Conservation (phyloP, 2,888 invertebrate genomes). For the Pseudococcus jackbeardsleyi region DNA sequence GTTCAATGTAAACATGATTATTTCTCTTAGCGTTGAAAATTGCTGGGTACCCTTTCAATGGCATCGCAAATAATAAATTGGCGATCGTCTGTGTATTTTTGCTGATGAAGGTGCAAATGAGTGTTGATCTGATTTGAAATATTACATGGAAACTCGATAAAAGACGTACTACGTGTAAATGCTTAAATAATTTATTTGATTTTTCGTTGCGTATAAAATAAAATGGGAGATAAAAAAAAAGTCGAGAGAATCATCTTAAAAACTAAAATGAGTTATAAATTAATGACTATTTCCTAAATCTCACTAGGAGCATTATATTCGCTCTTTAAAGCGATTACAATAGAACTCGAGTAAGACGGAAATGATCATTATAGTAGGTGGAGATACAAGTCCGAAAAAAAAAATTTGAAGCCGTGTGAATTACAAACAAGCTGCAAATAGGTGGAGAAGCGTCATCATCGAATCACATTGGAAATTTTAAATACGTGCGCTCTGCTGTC, state of each 20-base stretch:
- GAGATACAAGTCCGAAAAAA: not conserved
- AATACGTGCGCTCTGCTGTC: not conserved
- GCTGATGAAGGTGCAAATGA: too few relatives aligned
- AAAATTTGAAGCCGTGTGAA: not conserved
- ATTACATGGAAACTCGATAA: not conserved
- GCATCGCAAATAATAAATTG: conserved; percentile 3
- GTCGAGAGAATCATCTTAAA: not conserved
- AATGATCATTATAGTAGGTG: conserved; percentile 53
- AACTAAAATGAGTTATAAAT: conserved; percentile 11
- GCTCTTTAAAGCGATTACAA: not conserved
- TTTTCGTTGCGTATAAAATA: conserved; percentile 20
- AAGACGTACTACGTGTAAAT: not conserved
- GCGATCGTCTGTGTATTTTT: not conserved
- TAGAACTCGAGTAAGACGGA: conserved; percentile 54
- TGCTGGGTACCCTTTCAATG: not conserved
- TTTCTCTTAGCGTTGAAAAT: conserved; percentile 37
- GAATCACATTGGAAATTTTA: not conserved
- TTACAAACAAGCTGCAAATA: not conserved
- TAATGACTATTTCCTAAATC: conserved; percentile 58
- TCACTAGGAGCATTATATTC: conserved; percentile 45
- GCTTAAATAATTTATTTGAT: conserved; percentile 47
- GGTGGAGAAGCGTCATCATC: conserved; percentile 28
- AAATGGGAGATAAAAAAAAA: conserved; percentile 11
- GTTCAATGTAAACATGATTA: conserved; percentile 47
- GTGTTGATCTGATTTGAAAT: not conserved